phyloP scores from a whole-genome alignment of 2,113 vertebrate species.

The Hiodon alosoides region DNA sequence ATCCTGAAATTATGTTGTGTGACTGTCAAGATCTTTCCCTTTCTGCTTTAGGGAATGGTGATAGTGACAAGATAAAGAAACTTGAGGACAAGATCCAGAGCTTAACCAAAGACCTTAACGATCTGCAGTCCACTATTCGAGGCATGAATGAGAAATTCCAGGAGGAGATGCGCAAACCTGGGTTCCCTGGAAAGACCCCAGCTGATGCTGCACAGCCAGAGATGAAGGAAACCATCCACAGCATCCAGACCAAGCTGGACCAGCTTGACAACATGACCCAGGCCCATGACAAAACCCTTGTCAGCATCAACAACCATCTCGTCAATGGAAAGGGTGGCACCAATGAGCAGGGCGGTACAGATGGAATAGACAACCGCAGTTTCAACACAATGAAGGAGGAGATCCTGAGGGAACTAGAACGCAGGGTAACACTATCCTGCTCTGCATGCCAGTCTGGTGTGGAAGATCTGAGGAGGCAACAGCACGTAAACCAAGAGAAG shows the following conservation, averaged over 20 bases:
- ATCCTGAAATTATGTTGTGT: neutral
- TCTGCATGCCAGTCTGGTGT: conserved; percentile 68
- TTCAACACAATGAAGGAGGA: conserved; percentile 52
- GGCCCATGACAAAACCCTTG: conserved; percentile 72
- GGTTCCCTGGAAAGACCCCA: conserved; percentile 59
- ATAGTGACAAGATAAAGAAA: conserved; percentile 67
- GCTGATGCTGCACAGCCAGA: conserved; percentile 74
- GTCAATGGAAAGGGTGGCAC: conserved; percentile 45
- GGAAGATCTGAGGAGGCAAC: conserved; percentile 70
- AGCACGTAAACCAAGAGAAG: conserved; percentile 72
- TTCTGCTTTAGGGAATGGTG: conserved; percentile 53
- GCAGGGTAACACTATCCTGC: conserved; percentile 71
- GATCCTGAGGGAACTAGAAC: conserved; percentile 71
- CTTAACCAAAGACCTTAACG: conserved; percentile 74
- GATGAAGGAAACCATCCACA: conserved; percentile 78
- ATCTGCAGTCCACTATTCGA: conserved; percentile 66
- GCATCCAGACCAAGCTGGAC: conserved; percentile 78
- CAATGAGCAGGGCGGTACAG: conserved; percentile 45
- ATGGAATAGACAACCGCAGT: conserved; percentile 17
- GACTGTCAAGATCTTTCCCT: neutral
- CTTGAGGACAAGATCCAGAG: conserved; percentile 78
- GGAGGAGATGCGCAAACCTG: conserved; percentile 48
- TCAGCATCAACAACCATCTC: conserved; percentile 68
- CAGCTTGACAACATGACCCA: conserved; percentile 78
- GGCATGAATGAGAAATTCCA: conserved; percentile 63